Evolutionary conservation across 1,140 invertebrate genomes (phyloP), one percentile per base, ranked within the genome.

Genomic region (Platyura marginata): DNA sequence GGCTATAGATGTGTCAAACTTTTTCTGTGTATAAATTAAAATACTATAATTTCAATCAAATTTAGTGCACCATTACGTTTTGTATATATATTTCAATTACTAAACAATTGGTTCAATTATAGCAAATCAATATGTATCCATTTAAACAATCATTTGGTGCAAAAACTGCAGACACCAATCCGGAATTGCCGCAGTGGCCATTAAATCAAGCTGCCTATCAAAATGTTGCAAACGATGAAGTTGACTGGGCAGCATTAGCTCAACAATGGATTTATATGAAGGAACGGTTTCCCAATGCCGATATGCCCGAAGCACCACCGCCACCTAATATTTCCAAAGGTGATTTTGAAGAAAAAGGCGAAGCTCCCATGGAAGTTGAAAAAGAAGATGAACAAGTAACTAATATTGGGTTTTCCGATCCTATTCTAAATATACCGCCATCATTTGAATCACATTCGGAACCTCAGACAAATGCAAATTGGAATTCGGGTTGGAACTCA

Each of bases 181-280:
- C n/a, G n/a, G n/a, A n/a, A n/a, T n/a, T n/a, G 25, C 25, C 25
- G 15, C 9, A 36, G 15, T 36, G 34, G 34, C 34, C 34, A 5
- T n/a, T 36, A n/a, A 36, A 36, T 18, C 38, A 40, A 23, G 21
- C 19, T 23, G 21, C 20, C 8, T 40, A 40, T n/a, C 38, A 40
- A 23, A 63, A 55, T 42, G 49, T 57, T 22, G 41, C 54, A 11
- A 65, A 65, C 46, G 72, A 70, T 47, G 61, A 68, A 74, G 91
- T 95, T 42, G 91, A 96, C 62, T 95, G 92, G 91, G 91, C 89
- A 22, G 77, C 83, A 42, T 63, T 96, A 48, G 91, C 92, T 15
- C 91, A 95, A 54, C 90, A 95, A 74, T 95, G 92, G 92, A 96
- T 96, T 47, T 82, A 85, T 56, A 93, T 94, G 86, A 91, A 92